Conservation (phyloP, 2,888 invertebrate genomes). For the Coelopa pilipes region DNA sequence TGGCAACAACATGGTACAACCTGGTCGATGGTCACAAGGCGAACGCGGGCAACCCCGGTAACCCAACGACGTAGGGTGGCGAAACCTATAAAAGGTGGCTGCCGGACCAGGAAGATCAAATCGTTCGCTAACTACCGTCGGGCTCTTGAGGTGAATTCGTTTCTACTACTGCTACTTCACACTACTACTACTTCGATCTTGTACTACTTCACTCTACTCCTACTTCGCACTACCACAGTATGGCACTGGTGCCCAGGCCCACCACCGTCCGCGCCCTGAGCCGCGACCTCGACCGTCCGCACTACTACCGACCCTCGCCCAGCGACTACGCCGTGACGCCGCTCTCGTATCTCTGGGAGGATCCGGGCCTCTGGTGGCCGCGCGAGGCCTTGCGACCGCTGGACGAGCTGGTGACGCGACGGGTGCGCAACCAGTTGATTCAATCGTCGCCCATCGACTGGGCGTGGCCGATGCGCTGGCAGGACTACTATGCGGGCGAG, state of each 20-base stretch:
- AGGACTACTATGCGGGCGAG: slow-evolving; percentile 59
- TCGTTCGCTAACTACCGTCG: not conserved
- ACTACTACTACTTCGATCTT: not conserved
- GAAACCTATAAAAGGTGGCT: slow-evolving; percentile 26
- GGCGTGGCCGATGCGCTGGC: slow-evolving; percentile 58
- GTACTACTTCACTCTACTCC: too few species aligned
- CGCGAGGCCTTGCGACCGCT: slow-evolving; percentile 51
- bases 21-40: too few species aligned
- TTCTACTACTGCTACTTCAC: not conserved
- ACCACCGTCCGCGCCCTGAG: slow-evolving; percentile 54
- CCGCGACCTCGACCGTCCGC: slow-evolving; percentile 56
- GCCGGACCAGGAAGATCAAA: not conserved
- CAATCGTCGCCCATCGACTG: slow-evolving; percentile 57
- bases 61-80: too few species aligned
- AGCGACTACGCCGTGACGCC: slow-evolving; percentile 56
- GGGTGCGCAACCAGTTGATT: slow-evolving; percentile 59
- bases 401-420: slow-evolving; percentile 59
- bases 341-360: slow-evolving; percentile 57
- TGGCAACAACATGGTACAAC: too few species aligned
- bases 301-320: slow-evolving; percentile 44
- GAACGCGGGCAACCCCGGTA: too few species aligned
- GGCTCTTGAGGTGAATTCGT: not conserved
- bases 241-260: slow-evolving; percentile 55
- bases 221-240: slow-evolving; percentile 35
- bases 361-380: slow-evolving; percentile 54